Conservation (phyloP, 2,113 vertebrate species). For the Aegithalos caudatus region DNA sequence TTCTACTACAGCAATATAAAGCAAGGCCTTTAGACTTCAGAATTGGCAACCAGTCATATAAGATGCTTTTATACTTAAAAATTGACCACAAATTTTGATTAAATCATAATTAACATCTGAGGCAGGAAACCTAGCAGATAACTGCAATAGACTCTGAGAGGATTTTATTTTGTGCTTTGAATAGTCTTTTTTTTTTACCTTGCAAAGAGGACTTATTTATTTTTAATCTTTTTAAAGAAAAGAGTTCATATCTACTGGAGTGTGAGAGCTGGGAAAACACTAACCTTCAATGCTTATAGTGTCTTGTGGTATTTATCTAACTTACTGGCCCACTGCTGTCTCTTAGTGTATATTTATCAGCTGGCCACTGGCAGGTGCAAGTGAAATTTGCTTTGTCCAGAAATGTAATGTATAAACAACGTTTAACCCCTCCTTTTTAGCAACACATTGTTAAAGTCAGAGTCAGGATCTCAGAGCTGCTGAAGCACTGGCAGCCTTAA, state of each 20-base stretch:
- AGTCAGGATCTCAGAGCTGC: not conserved
- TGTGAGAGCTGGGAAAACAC: conserved; percentile 38
- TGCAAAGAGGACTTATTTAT: conserved; percentile 4
- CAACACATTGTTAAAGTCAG: conserved; percentile 9
- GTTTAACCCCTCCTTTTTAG: not conserved
- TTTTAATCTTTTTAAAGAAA: conserved; percentile 33
- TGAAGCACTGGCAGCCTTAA: not conserved
- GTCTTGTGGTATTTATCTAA: conserved; percentile 65
- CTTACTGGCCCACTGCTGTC: conserved; percentile 35
- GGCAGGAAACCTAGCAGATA: not conserved
- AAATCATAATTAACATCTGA: conserved; percentile 27
- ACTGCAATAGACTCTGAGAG: not conserved
- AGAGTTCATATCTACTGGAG: not conserved
- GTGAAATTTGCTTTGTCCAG: conserved; percentile 39
- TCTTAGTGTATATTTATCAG: conserved; percentile 56
- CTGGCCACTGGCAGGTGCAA: conserved; percentile 55
- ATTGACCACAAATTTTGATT: conserved; percentile 54
- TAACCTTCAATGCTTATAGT: conserved; percentile 17
- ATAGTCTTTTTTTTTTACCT: not conserved
- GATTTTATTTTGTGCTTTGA: conserved; percentile 6
- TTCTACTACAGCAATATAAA: conserved; percentile 60
- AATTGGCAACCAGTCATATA: conserved; percentile 47
- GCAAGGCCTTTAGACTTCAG: conserved; percentile 60
- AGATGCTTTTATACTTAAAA: conserved; percentile 60
- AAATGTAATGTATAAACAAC: conserved; percentile 40